Conservation (phyloP, 2,888 invertebrate species). For the Nemotelus nigrinus region DNA sequence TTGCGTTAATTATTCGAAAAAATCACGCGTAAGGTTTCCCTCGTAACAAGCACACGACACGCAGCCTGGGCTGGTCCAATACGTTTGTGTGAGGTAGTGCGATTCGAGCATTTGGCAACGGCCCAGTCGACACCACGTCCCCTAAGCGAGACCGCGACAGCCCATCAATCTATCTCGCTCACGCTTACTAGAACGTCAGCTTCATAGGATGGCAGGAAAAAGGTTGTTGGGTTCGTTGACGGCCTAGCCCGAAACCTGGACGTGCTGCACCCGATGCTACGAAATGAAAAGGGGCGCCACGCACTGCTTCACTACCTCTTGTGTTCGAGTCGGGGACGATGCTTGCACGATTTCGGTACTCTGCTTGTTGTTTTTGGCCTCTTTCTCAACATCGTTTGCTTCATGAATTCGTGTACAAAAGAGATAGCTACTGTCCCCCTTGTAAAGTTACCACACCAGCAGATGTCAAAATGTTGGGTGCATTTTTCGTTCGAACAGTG, state of each 20-base stretch:
- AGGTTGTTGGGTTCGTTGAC: conserved; percentile 27
- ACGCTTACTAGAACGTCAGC: background rate
- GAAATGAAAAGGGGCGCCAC: conserved; percentile 49
- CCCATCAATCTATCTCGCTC: conserved; percentile 21
- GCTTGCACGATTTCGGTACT: background rate
- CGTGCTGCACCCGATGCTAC: background rate
- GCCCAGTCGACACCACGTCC: conserved; percentile 48
- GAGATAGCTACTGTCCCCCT: conserved; percentile 7
- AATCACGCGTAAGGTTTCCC: conserved; percentile 44
- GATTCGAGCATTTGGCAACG: conserved; percentile 40
- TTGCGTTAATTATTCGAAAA: conserved; percentile 43
- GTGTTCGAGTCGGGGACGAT: background rate
- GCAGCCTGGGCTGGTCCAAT: conserved; percentile 51
- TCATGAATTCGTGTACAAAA: too few relatives aligned
- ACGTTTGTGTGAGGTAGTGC: conserved; percentile 48
- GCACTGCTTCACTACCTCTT: conserved; percentile 42
- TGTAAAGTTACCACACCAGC: conserved; percentile 22
- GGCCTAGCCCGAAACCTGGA: conserved; percentile 26
- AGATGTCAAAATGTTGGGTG: conserved; percentile 7
- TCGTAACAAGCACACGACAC: conserved; percentile 47
- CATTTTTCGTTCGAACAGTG: background rate
- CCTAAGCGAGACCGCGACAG: conserved; percentile 41
- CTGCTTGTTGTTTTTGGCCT: too few relatives aligned
- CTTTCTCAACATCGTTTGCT: too few relatives aligned
- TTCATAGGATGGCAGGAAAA: background rate